Evolutionary conservation across 2,113 vertebrate genomes (phyloP), one percentile per base, ranked within the genome.

Genomic region (Thalassarche chlororhynchos): DNA sequence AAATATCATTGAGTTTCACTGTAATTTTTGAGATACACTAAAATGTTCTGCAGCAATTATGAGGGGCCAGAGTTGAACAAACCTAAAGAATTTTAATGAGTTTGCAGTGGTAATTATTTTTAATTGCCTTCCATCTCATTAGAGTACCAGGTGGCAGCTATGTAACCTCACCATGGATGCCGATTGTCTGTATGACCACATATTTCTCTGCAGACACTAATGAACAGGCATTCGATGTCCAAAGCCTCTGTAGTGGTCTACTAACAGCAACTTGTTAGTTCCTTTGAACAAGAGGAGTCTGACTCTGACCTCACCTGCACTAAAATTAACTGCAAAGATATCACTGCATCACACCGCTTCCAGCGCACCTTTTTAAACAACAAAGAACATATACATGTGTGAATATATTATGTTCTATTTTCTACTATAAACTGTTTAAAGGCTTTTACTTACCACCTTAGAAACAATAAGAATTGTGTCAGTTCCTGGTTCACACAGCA

Each of bases 71-170:
- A 90, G 74, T 87, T 75, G 64, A 96, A 75, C 47, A 86, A 94
- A 93, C 49, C 72, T 75, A 81, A 5, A 4, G 91, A 96, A 95
- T 97, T 93, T 86, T 90, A 97, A 96, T 95, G 91, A 94, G 71
- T 84, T 90, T 86, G 54, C 75, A 81, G 64, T 38, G 12, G 80
- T 96, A 97, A 97, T 97, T 97, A 97, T 97, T 97, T 97, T 96
- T 97, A 97, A 97, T 97, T 97, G 93, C 84, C 13, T 93, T 96
- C 94, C 51, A 83, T 97, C 94, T 97, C 75, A 64, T 95, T 95
- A 86, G 87, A 62, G 68, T 89, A 77, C 80, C 95, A 92, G 90
- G 96, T 97, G 96, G 92, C 76, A 90, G 84, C 78, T 55, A 77
- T 70, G 90, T 91, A 90, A 92, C 95, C 86, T 87, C 90, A 80